These are phyloP conservation scores for Ooceraea biroi DNA, from an alignment of 1,140 invertebrate species.

Conservation along the genomic window DNA sequence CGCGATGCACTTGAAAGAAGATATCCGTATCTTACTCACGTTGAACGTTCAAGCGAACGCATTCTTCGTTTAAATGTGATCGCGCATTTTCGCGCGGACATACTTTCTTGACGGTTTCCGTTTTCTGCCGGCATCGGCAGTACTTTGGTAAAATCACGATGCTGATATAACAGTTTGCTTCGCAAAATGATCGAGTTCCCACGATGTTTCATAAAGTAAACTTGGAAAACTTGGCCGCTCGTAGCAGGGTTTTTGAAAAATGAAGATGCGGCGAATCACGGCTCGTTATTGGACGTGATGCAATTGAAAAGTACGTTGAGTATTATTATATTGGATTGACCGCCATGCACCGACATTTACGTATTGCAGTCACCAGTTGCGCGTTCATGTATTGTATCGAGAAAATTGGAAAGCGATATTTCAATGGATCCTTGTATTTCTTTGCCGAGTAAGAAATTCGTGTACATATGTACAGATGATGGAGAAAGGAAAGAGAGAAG, in stretches of 20 bases:
- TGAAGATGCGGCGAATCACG: neutral
- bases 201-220: constrained; percentile 36
- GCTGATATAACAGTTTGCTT: constrained; percentile 35
- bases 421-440: neutral
- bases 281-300: constrained; percentile 48
- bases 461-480: neutral
- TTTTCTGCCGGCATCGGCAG: neutral
- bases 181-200: neutral
- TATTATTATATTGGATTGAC: too few relatives aligned
- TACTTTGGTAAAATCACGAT: constrained; percentile 17
- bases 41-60: neutral
- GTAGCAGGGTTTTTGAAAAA: constrained; percentile 27
- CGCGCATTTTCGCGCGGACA: neutral
- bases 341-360: too few relatives aligned
- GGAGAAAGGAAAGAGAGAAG: neutral
- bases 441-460: too few relatives aligned
- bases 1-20: constrained; percentile 8
- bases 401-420: too few relatives aligned
- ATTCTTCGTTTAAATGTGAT: constrained; percentile 16
- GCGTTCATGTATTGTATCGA: too few relatives aligned
- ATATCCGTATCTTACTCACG: neutral
- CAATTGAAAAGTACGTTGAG: constrained; percentile 1
- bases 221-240: constrained; percentile 2
- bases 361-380: too few relatives aligned
- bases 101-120: neutral